Base-by-base conservation (phyloP, 2,797 vertebrate species). In the Thamnophis elegans region DNA sequence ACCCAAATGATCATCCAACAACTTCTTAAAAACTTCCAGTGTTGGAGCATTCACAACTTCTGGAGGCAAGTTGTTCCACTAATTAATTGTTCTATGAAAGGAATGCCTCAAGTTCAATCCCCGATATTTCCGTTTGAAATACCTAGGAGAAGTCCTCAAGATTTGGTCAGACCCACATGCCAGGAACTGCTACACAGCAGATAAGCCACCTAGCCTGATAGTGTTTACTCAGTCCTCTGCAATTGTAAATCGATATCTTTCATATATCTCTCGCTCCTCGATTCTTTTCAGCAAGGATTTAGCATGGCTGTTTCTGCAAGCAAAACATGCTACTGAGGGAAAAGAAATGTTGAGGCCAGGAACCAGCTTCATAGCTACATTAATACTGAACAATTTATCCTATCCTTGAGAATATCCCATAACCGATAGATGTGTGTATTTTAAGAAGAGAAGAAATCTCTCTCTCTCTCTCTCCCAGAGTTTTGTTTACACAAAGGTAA, bases 231-330 rank as follows among this genome's bases (percentile, higher is more conserved):
- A 58, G 36, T 42, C 47, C 9, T 51, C 36, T 47, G 28, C 22
- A 9, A 28, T 14, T 6, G 18, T 28, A 60, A n/a, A 25, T 18
- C 28, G 68, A 1, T 10, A 18, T 10, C 14, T 51, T 54, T 32
- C 12, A 4, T n/a, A 42, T 94, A 42, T 94, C 92, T 93, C 91
- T 62, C 93, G 93, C 28, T 10, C 47, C 20, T 4, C 16, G 36
- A 55, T 62, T 51, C 26, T 59, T 88, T 60, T 51, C 56, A 47
- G 12, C 87, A 60, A 5, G 8, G 26, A 51, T 53, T 89, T 51
- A 89, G 62, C 54, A 14, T 26, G 42, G 14, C 42, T 28, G 8
- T 60, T 60, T 78, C 36, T 78, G 73, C 36, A 82, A 82, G 4
- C 22, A 82, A 82, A 82, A 82, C 22, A 47, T 82, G 73, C 20